Conservation (phyloP, 2,888 invertebrate genomes). For the Microplitis manilae region DNA sequence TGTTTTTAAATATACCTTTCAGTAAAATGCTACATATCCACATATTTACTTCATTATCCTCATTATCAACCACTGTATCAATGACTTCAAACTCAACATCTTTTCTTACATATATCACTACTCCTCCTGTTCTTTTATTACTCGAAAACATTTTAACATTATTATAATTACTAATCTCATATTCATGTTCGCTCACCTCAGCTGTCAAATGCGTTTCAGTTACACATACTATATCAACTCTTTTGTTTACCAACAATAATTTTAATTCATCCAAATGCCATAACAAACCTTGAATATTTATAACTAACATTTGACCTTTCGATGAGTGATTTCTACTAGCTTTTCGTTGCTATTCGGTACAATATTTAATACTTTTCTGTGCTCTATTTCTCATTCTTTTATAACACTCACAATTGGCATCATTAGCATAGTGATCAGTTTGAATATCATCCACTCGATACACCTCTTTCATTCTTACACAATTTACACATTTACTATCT, state of each 20-base stretch:
- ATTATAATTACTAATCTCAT: constrained; percentile 6
- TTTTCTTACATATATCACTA: constrained; percentile 7
- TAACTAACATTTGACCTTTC: constrained; percentile 3
- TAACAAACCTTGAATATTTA: constrained; percentile 8
- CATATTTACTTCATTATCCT: background rate
- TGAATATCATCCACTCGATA: background rate
- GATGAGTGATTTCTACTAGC: background rate
- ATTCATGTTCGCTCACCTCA: constrained; percentile 1
- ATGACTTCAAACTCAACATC: background rate
- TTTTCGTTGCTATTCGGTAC: constrained; percentile 7
- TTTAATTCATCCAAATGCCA: constrained; percentile 5
- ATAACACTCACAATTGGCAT: background rate
- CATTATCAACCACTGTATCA: background rate
- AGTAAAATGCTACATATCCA: constrained; percentile 1
- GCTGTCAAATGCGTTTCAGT: constrained; percentile 14
- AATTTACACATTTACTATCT: constrained; percentile 1
- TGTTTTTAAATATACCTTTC: background rate
- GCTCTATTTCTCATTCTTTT: constrained; percentile 1
- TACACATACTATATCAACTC: constrained; percentile 2
- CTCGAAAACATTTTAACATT: constrained; percentile 1
- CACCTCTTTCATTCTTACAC: background rate
- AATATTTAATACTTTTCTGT: constrained; percentile 15
- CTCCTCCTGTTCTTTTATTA: constrained; percentile 11
- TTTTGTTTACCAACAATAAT: constrained; percentile 1
- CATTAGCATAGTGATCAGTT: background rate